Evolutionary conservation across 2,797 vertebrate species (phyloP), one percentile per base, ranked within the genome.

Genomic region (Hyperoplus immaculatus): DNA sequence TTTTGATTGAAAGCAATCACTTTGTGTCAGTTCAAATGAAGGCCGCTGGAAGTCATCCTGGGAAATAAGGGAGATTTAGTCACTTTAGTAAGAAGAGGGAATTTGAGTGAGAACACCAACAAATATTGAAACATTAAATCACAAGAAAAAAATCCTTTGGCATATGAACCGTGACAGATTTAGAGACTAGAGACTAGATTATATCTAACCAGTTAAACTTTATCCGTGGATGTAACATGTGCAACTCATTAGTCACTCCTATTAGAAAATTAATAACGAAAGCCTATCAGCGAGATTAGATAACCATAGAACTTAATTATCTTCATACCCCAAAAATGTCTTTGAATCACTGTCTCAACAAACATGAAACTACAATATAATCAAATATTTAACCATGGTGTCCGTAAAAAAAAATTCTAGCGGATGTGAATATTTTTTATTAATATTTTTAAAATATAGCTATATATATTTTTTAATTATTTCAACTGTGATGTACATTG

Each of bases 21-120:
- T 70, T 63, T 39, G 50, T 10, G 29, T 41, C 68, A 7, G 0
- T 13, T 69, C 41, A 43, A 39, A 47, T 46, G 55, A 43, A 65
- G 49, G 62, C 41, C 71, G 42, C 46, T 72, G 41, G 65, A 69
- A 39, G 6, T 49, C 60, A 59, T 77, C 69, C 54, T 57, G 16
- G 58, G 18, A 64, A 78, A 67, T 65, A 43, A 63, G 51, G 54
- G 67, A 69, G 14, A 78, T 46, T 15, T 43, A 38, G 57, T 9
- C 42, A 45, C 42, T 65, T 62, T 63, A 18, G 15, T 72, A n/a
- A 46, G 10, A 72, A 39, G 45, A 64, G 16, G 38, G 58, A 51
- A 60, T 60, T 56, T 58, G 15, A 56, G 38, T 65, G 45, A 56
- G 5, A 38, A 42, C 51, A 62, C 14, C 39, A 68, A 56, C 62